Conservation (phyloP, 2,113 vertebrate genomes). For the Sceloporus tristichus region DNA sequence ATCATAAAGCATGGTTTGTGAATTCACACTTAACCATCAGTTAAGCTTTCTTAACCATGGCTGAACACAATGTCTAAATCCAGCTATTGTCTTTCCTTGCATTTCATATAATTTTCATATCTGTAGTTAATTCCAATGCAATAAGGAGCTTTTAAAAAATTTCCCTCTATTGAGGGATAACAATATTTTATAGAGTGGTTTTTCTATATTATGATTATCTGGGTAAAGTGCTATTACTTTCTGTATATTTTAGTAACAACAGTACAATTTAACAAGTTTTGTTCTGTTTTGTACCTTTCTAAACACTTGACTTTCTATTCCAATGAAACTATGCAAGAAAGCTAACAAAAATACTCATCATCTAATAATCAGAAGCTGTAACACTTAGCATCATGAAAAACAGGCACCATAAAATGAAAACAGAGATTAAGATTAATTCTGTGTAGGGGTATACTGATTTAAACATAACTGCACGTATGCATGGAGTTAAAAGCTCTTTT, state of each 20-base stretch:
- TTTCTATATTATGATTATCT: background rate
- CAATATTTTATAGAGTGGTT: background rate
- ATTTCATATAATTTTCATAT: slow-evolving; percentile 2
- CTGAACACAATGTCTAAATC: background rate
- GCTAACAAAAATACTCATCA: background rate
- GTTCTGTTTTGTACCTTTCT: background rate
- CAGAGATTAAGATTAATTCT: slow-evolving; percentile 8
- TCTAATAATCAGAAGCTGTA: slow-evolving; percentile 3
- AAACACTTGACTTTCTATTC: background rate
- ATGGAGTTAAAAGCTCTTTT: slow-evolving; percentile 19
- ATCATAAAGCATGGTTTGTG: background rate
- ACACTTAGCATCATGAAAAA: slow-evolving; percentile 8
- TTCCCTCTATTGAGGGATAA: background rate
- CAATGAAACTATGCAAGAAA: background rate
- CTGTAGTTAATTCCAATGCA: background rate
- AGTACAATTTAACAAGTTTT: background rate
- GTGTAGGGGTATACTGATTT: background rate
- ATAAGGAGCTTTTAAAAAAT: background rate
- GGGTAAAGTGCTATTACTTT: background rate
- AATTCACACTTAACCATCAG: slow-evolving; percentile 2
- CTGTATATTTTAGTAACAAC: background rate
- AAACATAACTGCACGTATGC: slow-evolving; percentile 24
- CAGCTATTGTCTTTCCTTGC: background rate
- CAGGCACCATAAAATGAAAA: slow-evolving; percentile 12
- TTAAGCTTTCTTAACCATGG: background rate